Percentiles rank a stretch among this genome's conserved stretches.
Conservation (phyloP, 2,113 vertebrate genomes). For the Dendropsophus ebraccatus region DNA sequence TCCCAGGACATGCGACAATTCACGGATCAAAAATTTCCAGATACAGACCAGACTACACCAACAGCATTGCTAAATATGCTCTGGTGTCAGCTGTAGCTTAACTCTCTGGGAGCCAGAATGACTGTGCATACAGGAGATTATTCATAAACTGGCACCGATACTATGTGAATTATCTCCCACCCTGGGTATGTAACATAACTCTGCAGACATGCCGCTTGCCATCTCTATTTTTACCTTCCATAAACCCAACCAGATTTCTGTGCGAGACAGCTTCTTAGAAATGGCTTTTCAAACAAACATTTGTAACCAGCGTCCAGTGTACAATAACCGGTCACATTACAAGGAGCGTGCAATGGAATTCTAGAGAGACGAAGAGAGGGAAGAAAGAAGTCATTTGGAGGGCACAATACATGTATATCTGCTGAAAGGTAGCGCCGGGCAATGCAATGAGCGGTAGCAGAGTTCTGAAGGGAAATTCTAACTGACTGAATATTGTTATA, state of each 20-base stretch:
- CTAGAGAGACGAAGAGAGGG: background rate
- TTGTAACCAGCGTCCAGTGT: conserved; percentile 29
- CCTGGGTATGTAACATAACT: conserved; percentile 36
- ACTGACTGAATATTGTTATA: background rate
- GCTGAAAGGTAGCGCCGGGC: background rate
- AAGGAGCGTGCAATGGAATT: conserved; percentile 1
- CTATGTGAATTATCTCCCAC: conserved; percentile 34
- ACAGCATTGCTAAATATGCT: background rate
- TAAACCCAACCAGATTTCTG: conserved; percentile 50
- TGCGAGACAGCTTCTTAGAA: conserved; percentile 46
- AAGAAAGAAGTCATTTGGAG: conserved; percentile 37
- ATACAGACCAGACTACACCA: background rate
- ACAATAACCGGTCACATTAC: conserved; percentile 48
- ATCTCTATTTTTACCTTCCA: conserved; percentile 53
- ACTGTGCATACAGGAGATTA: conserved; percentile 1
- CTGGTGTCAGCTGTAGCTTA: background rate
- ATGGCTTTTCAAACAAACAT: conserved; percentile 47
- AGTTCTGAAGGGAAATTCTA: too few species aligned
- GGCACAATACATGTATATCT: conserved; percentile 5
- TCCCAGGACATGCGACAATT: background rate
- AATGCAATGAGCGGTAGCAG: too few species aligned
- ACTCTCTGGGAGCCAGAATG: background rate
- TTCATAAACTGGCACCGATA: too few species aligned
- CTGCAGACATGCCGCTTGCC: conserved; percentile 29
- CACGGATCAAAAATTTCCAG: conserved; percentile 5